Evolutionary conservation across 2,113 vertebrate genomes (phyloP), one percentile per base, ranked within the genome.

Genomic region (Grantiella picta): DNA sequence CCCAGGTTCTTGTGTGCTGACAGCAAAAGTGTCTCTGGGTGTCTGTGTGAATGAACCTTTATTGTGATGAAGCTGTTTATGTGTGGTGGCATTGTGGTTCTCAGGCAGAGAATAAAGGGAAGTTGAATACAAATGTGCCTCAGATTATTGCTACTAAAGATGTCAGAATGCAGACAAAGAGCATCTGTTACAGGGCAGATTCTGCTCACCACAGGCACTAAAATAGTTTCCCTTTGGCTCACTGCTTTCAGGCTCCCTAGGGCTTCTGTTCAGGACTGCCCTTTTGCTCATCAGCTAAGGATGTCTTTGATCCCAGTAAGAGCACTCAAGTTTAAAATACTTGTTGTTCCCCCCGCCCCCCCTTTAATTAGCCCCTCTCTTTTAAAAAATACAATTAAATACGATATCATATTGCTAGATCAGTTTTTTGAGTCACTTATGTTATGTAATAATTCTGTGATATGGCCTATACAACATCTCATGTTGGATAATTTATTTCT

Each of bases 401-500:
- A 25, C 42, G 27, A 13, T 24, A 45, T 77, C 4, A 25, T 77
- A 85, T 90, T 77, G 52, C 71, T 56, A 38, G 9, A 31, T 29
- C 15, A 20, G 16, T 33, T 92, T 81, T 88, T 66, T 69, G 14
- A 71, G 36, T 7, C 40, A 25, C 12, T 83, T 80, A 56, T 91
- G 96, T 93, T 70, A 90, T 94, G 86, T 78, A 86, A 86, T 60
- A 78, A 4, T 63, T 83, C 49, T 59, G 27, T 68, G 44, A 59
- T 88, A 83, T 22, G 35, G 42, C 35, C 81, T 88, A 81, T 92
- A 59, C 70, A 84, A 21, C 44, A 72, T 84, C 65, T 89, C 73
- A 17, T 27, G 42, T 42, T 89, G 65, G 88, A 92, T 80, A 91
- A 96, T 82, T 93, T 73, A 91, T 92, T 92, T 95, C 40, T 6